Conservation (phyloP, 2,888 invertebrate genomes). For the Xiphydria camelus region DNA sequence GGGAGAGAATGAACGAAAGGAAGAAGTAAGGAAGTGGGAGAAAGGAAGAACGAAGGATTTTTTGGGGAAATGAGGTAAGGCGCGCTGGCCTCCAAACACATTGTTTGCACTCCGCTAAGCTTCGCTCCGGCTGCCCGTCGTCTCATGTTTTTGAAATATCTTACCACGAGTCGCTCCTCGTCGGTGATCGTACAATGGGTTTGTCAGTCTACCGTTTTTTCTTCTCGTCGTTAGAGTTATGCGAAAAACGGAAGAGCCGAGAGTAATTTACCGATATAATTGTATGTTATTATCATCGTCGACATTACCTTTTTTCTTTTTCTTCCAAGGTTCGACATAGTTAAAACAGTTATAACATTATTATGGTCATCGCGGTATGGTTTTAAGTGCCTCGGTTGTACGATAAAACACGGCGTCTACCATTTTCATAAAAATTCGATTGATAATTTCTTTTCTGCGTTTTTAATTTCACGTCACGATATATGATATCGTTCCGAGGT, state of each 20-base stretch:
- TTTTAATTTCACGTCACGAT: too few species aligned
- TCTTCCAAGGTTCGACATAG: slow-evolving; percentile 22
- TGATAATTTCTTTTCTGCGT: too few species aligned
- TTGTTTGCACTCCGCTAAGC: slow-evolving; percentile 78
- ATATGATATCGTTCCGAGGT: too few species aligned
- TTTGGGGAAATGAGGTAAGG: slow-evolving; percentile 30
- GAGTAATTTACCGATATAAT: slow-evolving; percentile 17
- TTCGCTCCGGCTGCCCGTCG: slow-evolving; percentile 47
- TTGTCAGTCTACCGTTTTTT: not conserved
- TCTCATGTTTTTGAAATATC: slow-evolving; percentile 33
- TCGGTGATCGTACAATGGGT: too few species aligned
- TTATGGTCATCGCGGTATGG: slow-evolving; percentile 40
- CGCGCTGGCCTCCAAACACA: slow-evolving; percentile 82
- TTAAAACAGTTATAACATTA: slow-evolving; percentile 27
- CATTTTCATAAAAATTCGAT: too few species aligned
- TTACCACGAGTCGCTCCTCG: slow-evolving; percentile 35
- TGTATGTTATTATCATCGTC: too few species aligned
- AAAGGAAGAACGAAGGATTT: slow-evolving; percentile 10
- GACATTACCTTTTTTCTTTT: slow-evolving; percentile 18
- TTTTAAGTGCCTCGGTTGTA: slow-evolving; percentile 43
- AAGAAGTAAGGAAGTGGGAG: slow-evolving; percentile 24
- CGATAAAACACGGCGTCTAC: too few species aligned
- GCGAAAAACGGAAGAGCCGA: not conserved
- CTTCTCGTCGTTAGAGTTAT: slow-evolving; percentile 1
- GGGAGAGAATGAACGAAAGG: slow-evolving; percentile 26